Evolutionary conservation across 2,888 invertebrate species (phyloP).

Genomic region (Agapetus fuscipes): DNA sequence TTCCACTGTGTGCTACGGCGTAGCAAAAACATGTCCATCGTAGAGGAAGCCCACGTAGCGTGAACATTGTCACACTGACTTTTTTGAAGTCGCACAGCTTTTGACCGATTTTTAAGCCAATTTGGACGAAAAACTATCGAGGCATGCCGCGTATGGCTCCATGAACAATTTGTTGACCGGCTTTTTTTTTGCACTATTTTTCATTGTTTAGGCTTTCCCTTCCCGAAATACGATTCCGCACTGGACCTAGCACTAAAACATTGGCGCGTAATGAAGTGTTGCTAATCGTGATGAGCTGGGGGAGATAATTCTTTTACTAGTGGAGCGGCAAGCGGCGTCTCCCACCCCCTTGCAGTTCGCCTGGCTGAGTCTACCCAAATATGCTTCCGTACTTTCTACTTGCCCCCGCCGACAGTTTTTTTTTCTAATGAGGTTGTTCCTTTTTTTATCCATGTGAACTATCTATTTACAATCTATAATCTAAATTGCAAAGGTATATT

Average conservation of each 20-base stretch:
- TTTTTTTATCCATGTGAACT: no score
- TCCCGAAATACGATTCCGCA: conserved; percentile 20
- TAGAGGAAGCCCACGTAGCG: no score
- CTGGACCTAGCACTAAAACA: conserved; percentile 14
- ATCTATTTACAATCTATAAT: no score
- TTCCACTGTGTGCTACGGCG: no score
- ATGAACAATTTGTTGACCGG: no score
- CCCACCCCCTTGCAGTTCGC: background rate
- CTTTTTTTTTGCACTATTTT: conserved; percentile 10
- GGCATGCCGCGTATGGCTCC: no score
- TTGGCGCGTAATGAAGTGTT: conserved; percentile 21
- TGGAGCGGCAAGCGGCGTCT: conserved; percentile 10
- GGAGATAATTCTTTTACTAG: conserved; percentile 21
- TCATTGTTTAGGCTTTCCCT: no score
- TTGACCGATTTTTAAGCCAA: background rate
- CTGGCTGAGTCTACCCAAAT: conserved; percentile 1
- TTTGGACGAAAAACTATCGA: conserved; percentile 7
- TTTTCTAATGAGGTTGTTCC: background rate
- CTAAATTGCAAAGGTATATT: no score
- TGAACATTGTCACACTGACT: no score
- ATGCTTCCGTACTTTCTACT: background rate
- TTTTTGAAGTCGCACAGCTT: background rate
- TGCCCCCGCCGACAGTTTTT: background rate
- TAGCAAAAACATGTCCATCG: no score
- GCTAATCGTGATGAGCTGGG: conserved; percentile 17